Conservation (phyloP, 2,113 vertebrate genomes). For the Microcebus lehilahytsara region DNA sequence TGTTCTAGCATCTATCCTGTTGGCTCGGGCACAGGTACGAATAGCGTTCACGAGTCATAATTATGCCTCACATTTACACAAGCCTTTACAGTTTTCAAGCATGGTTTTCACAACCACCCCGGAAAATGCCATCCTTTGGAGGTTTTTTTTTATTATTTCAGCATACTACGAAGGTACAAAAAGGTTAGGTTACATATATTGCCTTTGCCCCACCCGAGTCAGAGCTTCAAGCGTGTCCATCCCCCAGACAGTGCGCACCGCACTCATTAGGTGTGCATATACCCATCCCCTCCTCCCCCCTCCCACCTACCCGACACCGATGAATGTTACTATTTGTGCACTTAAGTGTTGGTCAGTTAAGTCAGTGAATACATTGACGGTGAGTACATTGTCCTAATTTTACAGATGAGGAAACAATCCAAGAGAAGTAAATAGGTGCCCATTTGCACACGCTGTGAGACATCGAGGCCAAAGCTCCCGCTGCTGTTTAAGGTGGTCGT, state of each 20-base stretch:
- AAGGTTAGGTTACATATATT: no score
- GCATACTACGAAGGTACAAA: no score
- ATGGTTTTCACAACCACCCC: not conserved
- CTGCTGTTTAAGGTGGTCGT: not conserved
- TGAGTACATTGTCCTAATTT: not conserved
- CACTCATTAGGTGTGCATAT: no score
- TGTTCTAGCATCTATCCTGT: not conserved
- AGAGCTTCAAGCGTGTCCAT: no score
- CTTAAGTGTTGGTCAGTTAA: no score
- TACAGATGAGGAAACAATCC: not conserved
- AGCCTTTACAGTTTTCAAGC: not conserved
- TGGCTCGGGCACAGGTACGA: not conserved
- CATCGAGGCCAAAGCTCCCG: not conserved
- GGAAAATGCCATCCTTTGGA: not conserved
- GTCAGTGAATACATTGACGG: no score
- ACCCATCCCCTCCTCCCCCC: no score
- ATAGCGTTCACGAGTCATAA: not conserved
- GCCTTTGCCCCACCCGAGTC: no score
- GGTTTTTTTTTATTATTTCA: no score
- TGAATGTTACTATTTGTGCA: no score
- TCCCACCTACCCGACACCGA: no score
- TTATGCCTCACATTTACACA: not conserved
- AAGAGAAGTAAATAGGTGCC: not conserved
- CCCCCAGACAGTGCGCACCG: no score
- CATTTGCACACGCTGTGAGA: not conserved